These are phyloP conservation scores for Tipula vernalis DNA, from an alignment of 2,888 invertebrate genomes.

Conservation along the genomic window DNA sequence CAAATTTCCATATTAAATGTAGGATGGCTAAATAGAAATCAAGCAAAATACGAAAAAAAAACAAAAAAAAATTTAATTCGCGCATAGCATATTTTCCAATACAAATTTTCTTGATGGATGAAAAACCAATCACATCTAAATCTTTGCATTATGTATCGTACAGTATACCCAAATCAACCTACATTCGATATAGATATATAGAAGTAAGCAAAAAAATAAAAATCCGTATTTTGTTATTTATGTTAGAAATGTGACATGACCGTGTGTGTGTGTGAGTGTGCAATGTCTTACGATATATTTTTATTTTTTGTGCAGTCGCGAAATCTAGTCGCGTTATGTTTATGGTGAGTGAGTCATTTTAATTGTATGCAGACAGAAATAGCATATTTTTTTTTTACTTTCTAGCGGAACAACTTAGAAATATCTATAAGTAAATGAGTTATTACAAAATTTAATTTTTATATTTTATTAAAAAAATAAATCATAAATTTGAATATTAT, in stretches of 20 bases:
- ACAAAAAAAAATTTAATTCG: background rate
- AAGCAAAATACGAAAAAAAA: no score
- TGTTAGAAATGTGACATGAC: constrained; percentile 4
- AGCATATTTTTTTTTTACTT: background rate
- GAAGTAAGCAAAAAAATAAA: background rate
- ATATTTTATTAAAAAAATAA: background rate
- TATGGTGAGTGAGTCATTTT: background rate
- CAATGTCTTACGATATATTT: background rate
- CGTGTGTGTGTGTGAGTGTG: background rate
- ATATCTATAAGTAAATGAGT: background rate
- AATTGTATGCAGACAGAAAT: background rate
- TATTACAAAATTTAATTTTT: background rate
- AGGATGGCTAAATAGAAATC: background rate
- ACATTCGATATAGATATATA: background rate
- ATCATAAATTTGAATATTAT: background rate
- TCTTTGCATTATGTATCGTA: background rate
- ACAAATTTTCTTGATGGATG: background rate
- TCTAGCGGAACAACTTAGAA: background rate
- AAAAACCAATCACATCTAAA: background rate
- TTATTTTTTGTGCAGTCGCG: background rate
- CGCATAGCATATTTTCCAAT: background rate
- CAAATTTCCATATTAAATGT: background rate
- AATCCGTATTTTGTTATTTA: background rate
- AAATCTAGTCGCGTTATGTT: background rate
- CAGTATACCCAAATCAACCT: background rate